phyloP scores from a whole-genome alignment of 2,113 vertebrate species.

The Morone saxatilis region DNA sequence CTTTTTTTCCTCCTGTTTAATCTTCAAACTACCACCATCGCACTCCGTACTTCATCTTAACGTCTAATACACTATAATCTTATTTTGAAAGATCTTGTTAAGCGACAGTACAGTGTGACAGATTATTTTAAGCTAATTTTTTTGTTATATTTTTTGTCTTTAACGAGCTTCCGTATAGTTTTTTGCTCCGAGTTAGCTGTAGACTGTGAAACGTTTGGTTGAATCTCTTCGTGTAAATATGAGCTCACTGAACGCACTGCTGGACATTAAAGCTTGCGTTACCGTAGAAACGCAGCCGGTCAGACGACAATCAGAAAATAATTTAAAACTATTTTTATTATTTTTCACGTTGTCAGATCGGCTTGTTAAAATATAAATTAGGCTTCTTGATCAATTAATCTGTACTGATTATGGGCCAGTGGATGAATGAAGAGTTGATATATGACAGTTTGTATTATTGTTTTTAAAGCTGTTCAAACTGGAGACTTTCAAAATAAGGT shows the following conservation, averaged over 20 bases:
- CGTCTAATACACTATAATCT: conserved; percentile 34
- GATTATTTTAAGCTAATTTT: conserved; percentile 45
- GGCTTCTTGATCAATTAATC: neutral
- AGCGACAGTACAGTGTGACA: conserved; percentile 38
- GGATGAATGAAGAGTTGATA: conserved; percentile 12
- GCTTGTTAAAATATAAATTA: neutral
- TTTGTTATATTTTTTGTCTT: conserved; percentile 12
- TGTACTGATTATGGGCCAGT: conserved; percentile 36
- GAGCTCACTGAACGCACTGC: conserved; percentile 34
- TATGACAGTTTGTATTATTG: conserved; percentile 22
- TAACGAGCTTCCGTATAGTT: conserved; percentile 3
- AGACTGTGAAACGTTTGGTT: conserved; percentile 79
- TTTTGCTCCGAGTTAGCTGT: conserved; percentile 47
- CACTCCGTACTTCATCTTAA: conserved; percentile 36
- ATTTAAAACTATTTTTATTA: too few relatives aligned
- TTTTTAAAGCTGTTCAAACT: conserved; percentile 28
- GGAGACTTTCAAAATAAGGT: neutral
- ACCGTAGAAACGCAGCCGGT: conserved; percentile 29
- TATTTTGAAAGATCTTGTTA: conserved; percentile 31
- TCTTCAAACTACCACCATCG: conserved; percentile 21
- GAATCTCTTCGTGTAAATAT: conserved; percentile 9
- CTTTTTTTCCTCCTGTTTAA: neutral
- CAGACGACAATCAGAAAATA: conserved; percentile 14
- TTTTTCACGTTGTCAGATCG: conserved; percentile 1
- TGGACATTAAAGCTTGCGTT: conserved; percentile 56